These are phyloP conservation scores for Perithous albicinctus DNA, from an alignment of 2,888 invertebrate species.

Conservation along the genomic window DNA sequence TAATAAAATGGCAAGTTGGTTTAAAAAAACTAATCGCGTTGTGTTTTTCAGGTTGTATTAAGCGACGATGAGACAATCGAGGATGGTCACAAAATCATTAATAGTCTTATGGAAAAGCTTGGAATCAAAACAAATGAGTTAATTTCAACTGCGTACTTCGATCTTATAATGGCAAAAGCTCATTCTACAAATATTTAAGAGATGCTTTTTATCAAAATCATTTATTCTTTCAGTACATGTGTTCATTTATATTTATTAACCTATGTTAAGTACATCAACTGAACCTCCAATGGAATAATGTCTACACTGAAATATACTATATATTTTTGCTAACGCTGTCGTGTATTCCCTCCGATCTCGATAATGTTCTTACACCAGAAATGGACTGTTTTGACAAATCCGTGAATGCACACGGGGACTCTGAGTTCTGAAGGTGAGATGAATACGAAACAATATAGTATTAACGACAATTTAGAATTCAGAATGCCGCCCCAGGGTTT, in stretches of 20 bases:
- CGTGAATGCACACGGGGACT: too few relatives aligned
- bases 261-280: neutral
- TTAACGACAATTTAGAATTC: too few relatives aligned
- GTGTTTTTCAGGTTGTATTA: conserved; percentile 87
- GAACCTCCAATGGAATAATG: neutral
- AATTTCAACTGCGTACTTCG: conserved; percentile 91
- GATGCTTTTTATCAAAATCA: neutral
- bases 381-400: too few relatives aligned
- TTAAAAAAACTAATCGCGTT: too few relatives aligned
- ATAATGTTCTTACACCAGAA: too few relatives aligned
- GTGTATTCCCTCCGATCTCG: too few relatives aligned
- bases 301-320: neutral
- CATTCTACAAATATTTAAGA: neutral
- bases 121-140: conserved; percentile 88
- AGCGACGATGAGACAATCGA: conserved; percentile 88
- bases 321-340: neutral
- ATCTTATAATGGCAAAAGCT: conserved; percentile 85
- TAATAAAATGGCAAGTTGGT: conserved; percentile 29
- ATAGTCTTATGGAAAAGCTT: conserved; percentile 89
- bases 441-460: too few relatives aligned
- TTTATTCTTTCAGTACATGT: neutral
- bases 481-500: too few relatives aligned
- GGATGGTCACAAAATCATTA: conserved; percentile 90
- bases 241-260: neutral
- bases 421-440: too few relatives aligned